Percentiles rank a stretch among this genome's conserved stretches.
These are phyloP conservation scores for Ciconia boyciana DNA, from an alignment of 2,113 vertebrate species.

Conservation along the genomic window DNA sequence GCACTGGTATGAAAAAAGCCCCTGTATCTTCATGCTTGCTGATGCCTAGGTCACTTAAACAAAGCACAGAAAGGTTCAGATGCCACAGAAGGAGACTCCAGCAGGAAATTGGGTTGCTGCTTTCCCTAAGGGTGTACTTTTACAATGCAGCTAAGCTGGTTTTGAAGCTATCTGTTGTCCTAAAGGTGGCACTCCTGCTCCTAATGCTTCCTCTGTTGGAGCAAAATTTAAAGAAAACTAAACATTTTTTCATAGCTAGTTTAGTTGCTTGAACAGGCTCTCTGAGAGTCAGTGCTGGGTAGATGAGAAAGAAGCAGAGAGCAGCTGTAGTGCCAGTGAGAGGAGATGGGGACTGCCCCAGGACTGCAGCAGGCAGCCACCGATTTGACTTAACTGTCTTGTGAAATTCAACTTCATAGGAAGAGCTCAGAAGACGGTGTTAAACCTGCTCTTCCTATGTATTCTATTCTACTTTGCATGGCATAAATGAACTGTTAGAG, in stretches of 20 bases:
- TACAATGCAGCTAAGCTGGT: not conserved
- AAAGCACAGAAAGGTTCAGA: not conserved
- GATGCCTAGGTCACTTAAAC: not conserved
- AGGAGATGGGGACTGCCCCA: not conserved
- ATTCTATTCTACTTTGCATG: not conserved
- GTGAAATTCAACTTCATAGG: not conserved
- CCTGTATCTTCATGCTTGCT: not conserved
- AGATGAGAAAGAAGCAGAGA: not conserved
- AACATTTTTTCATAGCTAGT: not conserved
- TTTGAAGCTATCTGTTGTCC: not conserved
- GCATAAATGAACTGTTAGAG: not conserved
- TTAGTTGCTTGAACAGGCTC: not conserved
- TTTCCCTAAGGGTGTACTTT: not conserved
- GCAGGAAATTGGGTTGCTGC: not conserved
- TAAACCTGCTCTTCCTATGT: not conserved
- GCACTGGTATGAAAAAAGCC: not conserved
- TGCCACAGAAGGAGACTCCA: not conserved
- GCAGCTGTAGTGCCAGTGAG: not conserved
- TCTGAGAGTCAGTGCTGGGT: not conserved
- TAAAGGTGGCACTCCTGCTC: not conserved
- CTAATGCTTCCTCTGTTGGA: not conserved
- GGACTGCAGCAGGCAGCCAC: not conserved
- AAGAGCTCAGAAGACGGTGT: not conserved
- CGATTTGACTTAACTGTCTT: not conserved
- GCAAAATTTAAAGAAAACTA: not conserved